Percentiles rank a stretch among this genome's conserved stretches.
Conservation (phyloP, 1,140 invertebrate genomes). For the Coenobita brevimanus region DNA sequence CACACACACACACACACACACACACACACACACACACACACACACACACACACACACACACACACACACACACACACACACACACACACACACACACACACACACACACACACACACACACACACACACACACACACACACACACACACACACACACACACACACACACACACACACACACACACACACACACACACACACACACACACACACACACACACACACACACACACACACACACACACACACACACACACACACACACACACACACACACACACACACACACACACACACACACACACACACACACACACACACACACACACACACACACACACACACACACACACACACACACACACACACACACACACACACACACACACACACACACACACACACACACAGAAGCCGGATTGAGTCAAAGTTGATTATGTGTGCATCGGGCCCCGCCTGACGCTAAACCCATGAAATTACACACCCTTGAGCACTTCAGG, state of each 20-base stretch:
- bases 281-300: background rate
- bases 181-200: background rate
- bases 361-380: conserved; percentile 25
- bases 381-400: background rate
- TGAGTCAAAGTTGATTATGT: background rate
- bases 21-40: background rate
- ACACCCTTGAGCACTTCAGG: background rate
- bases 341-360: background rate
- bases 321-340: background rate
- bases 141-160: no score
- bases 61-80: conserved; percentile 25
- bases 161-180: no score
- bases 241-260: background rate
- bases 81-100: background rate
- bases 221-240: conserved; percentile 26
- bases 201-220: conserved; percentile 2
- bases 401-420: background rate
- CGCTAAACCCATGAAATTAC: no score
- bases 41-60: background rate
- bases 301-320: background rate
- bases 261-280: background rate
- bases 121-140: no score
- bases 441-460: no score
- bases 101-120: background rate
- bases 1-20: background rate